Evolutionary conservation across 2,797 vertebrate genomes (phyloP), one percentile per base, ranked within the genome.

Genomic region (Xyrichtys novacula): DNA sequence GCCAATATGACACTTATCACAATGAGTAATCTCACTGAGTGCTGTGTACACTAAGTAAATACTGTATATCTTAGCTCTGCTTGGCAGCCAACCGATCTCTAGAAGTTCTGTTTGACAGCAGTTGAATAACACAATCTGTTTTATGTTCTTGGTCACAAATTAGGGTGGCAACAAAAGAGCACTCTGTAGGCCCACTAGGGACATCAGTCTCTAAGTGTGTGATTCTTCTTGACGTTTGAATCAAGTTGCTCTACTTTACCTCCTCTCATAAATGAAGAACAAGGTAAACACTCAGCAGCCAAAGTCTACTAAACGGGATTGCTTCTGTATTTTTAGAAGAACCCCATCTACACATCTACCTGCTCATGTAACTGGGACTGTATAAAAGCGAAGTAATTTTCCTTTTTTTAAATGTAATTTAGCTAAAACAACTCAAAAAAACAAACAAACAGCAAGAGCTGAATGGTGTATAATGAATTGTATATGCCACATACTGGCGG

Each of bases 211-310:
- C n/a, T 3, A 17, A 61, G 20, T 53, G 39, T 62, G 53, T 73
- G 62, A 84, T 81, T 83, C 9, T 6, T n/a, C 57, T 39, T 79
- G 76, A 83, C 68, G 63, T 72, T 40, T 58, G 44, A 58, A 63
- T 58, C 49, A 47, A 59, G 44, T 28, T 69, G 65, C 11, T 56
- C 65, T 60, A 75, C 43, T 84, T 83, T 59, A 56, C 43, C 34
- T 67, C 39, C 40, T 3, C 43, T 59, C 44, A 70, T 65, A 54
- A 67, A 76, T 52, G 26, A 74, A 46, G 19, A 57, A 65, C 17
- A 53, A 11, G 15, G 31, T 2, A 57, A 55, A 49, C 2, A 44
- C 15, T 43, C 16, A 32, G 7, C 2, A 15, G 12, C 10, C n/a
- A 19, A 31, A 28, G 31, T 76, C 19, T 47, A 12, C 32, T 63